Percentiles rank a stretch among this genome's conserved stretches.
phyloP scores from a whole-genome alignment of 2,888 invertebrate genomes.

The Carterocephalus palaemon region DNA sequence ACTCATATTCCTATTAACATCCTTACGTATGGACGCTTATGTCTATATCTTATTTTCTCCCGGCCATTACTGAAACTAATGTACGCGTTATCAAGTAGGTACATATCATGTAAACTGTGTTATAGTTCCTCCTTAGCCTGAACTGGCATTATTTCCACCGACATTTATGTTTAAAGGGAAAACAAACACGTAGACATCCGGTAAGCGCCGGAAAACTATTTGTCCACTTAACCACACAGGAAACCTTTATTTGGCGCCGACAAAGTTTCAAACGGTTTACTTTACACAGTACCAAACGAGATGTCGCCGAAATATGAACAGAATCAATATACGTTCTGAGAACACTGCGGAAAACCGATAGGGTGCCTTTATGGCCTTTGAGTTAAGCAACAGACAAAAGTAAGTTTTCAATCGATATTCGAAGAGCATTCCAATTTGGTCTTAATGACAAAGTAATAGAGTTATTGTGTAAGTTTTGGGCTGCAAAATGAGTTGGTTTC shows the following conservation, averaged over 20 bases:
- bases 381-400: conserved; percentile 32
- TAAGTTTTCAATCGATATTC: conserved; percentile 26
- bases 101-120: too few relatives aligned
- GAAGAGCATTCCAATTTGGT: conserved; percentile 9
- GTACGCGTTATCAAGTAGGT: too few relatives aligned
- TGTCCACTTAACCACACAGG: conserved; percentile 46
- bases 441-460: conserved; percentile 26
- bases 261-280: conserved; percentile 45
- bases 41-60: too few relatives aligned
- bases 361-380: conserved; percentile 56
- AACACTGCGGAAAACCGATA: conserved; percentile 67
- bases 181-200: conserved; percentile 22
- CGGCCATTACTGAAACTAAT: too few relatives aligned
- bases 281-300: conserved; percentile 44
- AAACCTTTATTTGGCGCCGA: conserved; percentile 63
- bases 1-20: too few relatives aligned
- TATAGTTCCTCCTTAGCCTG: neutral
- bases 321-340: conserved; percentile 55
- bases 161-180: conserved; percentile 12
- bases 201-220: conserved; percentile 18
- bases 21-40: too few relatives aligned
- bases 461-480: conserved; percentile 25
- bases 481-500: conserved; percentile 21
- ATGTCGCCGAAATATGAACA: conserved; percentile 53
- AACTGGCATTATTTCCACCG: neutral